Evolutionary conservation across 2,888 invertebrate species (phyloP).

Genomic region (Phoenoteleia sp.): DNA sequence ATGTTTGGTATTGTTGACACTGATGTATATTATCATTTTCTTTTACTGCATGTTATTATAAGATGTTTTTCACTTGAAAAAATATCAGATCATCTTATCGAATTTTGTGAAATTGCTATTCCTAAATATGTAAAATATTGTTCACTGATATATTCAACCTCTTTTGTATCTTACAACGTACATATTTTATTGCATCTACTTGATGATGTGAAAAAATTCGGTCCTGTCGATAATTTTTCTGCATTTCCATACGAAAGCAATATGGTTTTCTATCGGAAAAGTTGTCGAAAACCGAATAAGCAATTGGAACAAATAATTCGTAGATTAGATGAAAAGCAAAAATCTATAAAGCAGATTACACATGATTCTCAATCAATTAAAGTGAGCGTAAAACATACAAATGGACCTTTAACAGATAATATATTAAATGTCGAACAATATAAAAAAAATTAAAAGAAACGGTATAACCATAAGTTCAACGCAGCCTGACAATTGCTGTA

Average conservation of each 20-base stretch:
- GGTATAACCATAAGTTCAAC: not conserved
- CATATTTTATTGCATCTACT: slow-evolving; percentile 76
- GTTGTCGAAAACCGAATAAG: slow-evolving; percentile 39
- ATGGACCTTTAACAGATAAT: not conserved
- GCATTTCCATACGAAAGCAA: slow-evolving; percentile 68
- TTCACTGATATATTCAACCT: too few species aligned
- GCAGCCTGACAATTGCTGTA: not conserved
- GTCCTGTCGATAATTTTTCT: slow-evolving; percentile 60
- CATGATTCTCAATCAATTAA: not conserved
- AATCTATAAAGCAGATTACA: too few species aligned
- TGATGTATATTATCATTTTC: slow-evolving; percentile 7
- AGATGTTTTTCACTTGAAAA: too few species aligned
- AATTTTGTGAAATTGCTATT: too few species aligned
- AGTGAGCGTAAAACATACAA: not conserved
- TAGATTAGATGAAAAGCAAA: too few species aligned
- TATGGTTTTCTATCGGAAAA: slow-evolving; percentile 50
- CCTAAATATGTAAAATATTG: too few species aligned
- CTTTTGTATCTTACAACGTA: slow-evolving; percentile 76
- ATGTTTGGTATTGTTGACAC: too few species aligned
- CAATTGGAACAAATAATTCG: slow-evolving; percentile 52
- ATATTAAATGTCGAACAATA: not conserved
- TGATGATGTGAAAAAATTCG: slow-evolving; percentile 72
- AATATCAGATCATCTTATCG: too few species aligned
- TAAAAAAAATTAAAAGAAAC: not conserved
- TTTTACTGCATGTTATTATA: too few species aligned